phyloP scores from a whole-genome alignment of 2,888 invertebrate species.

The Aelia acuminata region DNA sequence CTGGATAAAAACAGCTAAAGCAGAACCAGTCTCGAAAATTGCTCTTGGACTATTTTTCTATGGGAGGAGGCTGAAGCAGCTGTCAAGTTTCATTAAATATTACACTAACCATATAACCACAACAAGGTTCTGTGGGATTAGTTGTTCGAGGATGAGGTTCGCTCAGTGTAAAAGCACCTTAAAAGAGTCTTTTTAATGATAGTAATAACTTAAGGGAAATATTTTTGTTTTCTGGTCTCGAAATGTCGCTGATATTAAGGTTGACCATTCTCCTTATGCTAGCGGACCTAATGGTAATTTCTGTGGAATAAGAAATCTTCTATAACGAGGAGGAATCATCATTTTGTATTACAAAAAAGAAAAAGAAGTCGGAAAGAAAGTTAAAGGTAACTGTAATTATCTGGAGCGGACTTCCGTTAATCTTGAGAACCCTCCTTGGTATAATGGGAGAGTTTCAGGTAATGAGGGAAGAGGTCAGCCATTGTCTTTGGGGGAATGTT shows the following conservation, averaged over 20 bases:
- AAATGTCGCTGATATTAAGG: background rate
- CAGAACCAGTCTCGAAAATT: too few species aligned
- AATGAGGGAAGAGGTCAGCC: background rate
- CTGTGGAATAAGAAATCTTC: background rate
- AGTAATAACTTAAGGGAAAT: background rate
- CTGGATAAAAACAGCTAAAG: too few species aligned
- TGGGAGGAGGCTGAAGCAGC: too few species aligned
- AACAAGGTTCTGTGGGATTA: too few species aligned
- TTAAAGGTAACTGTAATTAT: conserved; percentile 25
- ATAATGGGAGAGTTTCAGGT: background rate
- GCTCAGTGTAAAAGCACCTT: too few species aligned
- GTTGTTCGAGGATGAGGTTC: too few species aligned
- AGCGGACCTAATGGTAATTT: background rate
- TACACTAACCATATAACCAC: too few species aligned
- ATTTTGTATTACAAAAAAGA: background rate
- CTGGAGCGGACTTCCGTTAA: background rate
- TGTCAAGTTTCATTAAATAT: too few species aligned
- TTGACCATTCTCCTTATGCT: background rate
- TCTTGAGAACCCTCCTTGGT: conserved; percentile 20
- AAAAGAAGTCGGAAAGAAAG: conserved; percentile 12
- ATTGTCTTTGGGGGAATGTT: background rate
- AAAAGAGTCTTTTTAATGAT: too few species aligned
- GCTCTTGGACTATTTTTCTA: too few species aligned
- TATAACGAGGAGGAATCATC: conserved; percentile 19
- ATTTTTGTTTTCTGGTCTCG: background rate